Evolutionary conservation across 1,140 invertebrate genomes (phyloP), one percentile per base, ranked within the genome.

Genomic region (Cydia strobilella): DNA sequence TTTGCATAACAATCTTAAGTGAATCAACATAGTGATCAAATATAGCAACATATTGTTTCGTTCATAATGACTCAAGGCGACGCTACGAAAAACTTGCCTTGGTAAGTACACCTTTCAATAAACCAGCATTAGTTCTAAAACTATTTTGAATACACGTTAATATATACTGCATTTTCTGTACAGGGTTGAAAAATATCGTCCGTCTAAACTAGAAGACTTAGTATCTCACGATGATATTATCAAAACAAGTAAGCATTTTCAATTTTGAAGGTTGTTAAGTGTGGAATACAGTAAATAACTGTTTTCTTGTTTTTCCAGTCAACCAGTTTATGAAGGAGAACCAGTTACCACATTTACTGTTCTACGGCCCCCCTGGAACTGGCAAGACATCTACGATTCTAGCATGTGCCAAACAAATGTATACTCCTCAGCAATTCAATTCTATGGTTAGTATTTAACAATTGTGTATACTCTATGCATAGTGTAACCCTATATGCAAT

Each of bases 171-270:
- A 18, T 48, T 80, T 77, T 77, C 75, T 80, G 94, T 94, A 79
- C 82, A 98, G 98, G 99, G 98, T 99, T 20, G 99, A 99, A 93
- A 99, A 99, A 92, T 99, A 99, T 93, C 95, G 99, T 12, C 99
- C 99, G 15, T 96, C 94, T 59, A 96, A 95, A 71, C 93, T 99
- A 76, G 96, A 98, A 82, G 98, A 99, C 85, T 94, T 99, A 4
- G 98, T 99, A 79, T 99, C 99, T 3, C 99, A 99, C 86, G 96
- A 98, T 93, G 98, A 99, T 92, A 99, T 99, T 74, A 97, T 99
- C 76, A 95, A 95, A 86, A 99, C 99, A 86, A 98, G 99, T 99
- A 95, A 95, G 95, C 93, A 51, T 71, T 23, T 74, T 4, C 42
- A 45, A 35, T 35, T 35, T 69, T n/a, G 31, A 10, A 69, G 25